A percentile compares a stretch with the other conserved stretches of the same genome.
Conservation (phyloP, 1,140 invertebrate species). For the Micrasema longulum region DNA sequence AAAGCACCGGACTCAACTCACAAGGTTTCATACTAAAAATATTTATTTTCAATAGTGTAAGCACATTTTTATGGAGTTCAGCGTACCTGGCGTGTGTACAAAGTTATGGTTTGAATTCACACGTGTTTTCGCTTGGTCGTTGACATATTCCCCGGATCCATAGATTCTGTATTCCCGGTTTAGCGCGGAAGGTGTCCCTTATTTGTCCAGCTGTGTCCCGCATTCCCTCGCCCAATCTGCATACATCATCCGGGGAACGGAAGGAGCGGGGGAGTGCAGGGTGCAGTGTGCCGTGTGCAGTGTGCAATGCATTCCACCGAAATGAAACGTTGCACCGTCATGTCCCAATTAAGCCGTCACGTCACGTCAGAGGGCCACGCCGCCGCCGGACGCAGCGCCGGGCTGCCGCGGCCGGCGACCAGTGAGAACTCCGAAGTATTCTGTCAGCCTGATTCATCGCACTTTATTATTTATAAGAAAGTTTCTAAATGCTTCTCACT, state of each 20-base stretch:
- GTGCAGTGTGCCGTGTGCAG: no score
- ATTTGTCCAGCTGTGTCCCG: slow-evolving; percentile 15
- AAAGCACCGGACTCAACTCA: no score
- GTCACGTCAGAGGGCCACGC: slow-evolving; percentile 35
- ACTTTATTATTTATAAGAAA: no score
- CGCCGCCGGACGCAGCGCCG: slow-evolving; percentile 4
- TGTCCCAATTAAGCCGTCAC: slow-evolving; percentile 53
- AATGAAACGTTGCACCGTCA: slow-evolving; percentile 42
- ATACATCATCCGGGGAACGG: slow-evolving; percentile 22
- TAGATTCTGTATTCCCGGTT: neutral
- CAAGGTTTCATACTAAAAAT: no score
- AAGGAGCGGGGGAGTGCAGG: no score
- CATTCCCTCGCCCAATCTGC: slow-evolving; percentile 25
- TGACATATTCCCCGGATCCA: neutral
- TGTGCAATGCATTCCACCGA: slow-evolving; percentile 33
- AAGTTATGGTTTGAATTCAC: neutral
- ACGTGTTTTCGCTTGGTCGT: no score
- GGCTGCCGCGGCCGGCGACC: no score
- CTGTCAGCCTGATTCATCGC: neutral
- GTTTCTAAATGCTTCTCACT: no score
- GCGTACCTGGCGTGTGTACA: neutral
- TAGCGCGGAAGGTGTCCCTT: neutral
- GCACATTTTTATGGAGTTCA: no score
- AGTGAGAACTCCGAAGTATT: neutral
- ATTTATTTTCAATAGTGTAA: no score